Evolutionary conservation across 2,888 invertebrate species (phyloP), one percentile per base, ranked within the genome.

Genomic region (Onchidella celtica): DNA sequence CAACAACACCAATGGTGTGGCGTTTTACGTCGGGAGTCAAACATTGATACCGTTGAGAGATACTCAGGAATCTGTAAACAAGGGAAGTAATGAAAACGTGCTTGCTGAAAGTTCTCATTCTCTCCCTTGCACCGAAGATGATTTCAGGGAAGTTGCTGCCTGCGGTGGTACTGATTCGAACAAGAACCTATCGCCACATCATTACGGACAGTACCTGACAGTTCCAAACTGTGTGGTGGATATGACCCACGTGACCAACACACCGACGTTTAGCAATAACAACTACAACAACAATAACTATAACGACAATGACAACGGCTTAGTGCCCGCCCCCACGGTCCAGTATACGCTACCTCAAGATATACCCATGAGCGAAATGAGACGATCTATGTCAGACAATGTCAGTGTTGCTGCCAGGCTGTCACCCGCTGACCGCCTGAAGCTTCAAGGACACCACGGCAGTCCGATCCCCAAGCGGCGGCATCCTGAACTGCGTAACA

Each of bases 321-420:
- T 29, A 2, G 24, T 27, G 1, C 14, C 61, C 27, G 78, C 29
- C n/a, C 6, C n/a, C 9, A 27, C 14, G n/a, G 40, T n/a, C 24
- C 21, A 34, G 17, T 17, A 14, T 2, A 17, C 24, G 24, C 65
- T n/a, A 47, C 75, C 65, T 40, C 75, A 40, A 1, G 32, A 11
- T n/a, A 6, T 6, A n/a, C 6, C n/a, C 17, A 6, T 6, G 3
- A 11, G n/a, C 11, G 77, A 78, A n/a, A 70, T 78, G 78, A 66
- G 75, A n/a, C 74, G 81, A 6, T 78, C 77, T 32, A 63, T 34
- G 34, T 83, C 83, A 17, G 84, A 84, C 55, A 79, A 66, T 47
- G 72, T 55, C 27, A 57, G 59, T 47, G 74, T 63, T 4, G 36
- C 66, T 0, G 40, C 65, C 21, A 59, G 24, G 32, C 17, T 6